Percentiles rank a stretch among this genome's conserved stretches.
phyloP scores from a whole-genome alignment of 2,113 vertebrate genomes.

The Pogonocichla stellata region DNA sequence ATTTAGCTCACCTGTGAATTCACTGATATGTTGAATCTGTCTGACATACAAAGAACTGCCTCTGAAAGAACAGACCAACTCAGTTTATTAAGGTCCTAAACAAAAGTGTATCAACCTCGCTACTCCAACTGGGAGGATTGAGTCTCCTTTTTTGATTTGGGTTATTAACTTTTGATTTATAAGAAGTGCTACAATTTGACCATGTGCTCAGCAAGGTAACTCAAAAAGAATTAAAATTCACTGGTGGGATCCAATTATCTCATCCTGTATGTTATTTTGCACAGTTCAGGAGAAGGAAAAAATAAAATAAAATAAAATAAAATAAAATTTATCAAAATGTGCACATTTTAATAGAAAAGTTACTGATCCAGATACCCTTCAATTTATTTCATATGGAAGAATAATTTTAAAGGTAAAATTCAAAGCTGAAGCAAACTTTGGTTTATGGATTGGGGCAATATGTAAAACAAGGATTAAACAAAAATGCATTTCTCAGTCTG shows the following conservation, averaged over 20 bases:
- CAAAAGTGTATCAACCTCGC: not conserved
- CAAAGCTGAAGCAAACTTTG: not conserved
- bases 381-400: not conserved
- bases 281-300: not conserved
- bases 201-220: not conserved
- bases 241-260: not conserved
- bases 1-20: not conserved
- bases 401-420: not conserved
- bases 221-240: constrained; percentile 16
- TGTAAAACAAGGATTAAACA: no score
- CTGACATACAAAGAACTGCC: not conserved
- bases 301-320: not conserved
- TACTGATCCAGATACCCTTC: not conserved
- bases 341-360: not conserved
- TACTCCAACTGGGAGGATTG: not conserved
- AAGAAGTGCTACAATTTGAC: not conserved
- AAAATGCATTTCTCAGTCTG: not conserved
- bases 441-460: no score
- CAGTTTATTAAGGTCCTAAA: not conserved
- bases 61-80: not conserved
- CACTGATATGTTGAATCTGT: not conserved
- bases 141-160: not conserved
- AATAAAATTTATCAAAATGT: not conserved
- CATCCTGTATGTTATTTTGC: not conserved
- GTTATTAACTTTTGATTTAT: not conserved